Percentiles rank a stretch among this genome's conserved stretches.
These are phyloP conservation scores for Chymomyza costata DNA, from an alignment of 1,140 invertebrate genomes.

Conservation along the genomic window DNA sequence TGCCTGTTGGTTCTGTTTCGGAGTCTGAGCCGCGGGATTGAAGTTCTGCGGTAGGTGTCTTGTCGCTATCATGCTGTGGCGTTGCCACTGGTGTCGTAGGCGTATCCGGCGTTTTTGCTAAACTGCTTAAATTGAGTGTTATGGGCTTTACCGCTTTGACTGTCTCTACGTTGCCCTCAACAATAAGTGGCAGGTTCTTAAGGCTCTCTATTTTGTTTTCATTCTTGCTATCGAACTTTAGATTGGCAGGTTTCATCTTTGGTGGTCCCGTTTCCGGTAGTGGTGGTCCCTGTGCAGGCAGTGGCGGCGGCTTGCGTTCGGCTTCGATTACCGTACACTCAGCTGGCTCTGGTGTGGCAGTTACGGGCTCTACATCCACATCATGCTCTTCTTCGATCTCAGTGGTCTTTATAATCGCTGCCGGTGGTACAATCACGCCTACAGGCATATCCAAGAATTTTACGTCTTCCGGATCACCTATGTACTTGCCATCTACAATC, in stretches of 20 bases:
- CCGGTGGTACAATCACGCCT: constrained; percentile 50
- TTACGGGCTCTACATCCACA: constrained; percentile 53
- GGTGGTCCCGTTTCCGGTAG: constrained; percentile 61
- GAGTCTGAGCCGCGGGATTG: constrained; percentile 67
- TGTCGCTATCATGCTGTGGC: constrained; percentile 58
- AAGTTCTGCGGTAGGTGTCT: constrained; percentile 64
- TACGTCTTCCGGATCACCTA: constrained; percentile 74
- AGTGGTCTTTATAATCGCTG: constrained; percentile 43
- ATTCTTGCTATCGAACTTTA: constrained; percentile 71
- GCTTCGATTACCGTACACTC: constrained; percentile 63
- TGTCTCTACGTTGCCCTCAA: constrained; percentile 48
- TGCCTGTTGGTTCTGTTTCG: constrained; percentile 80
- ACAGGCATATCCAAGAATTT: constrained; percentile 67
- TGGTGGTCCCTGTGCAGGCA: constrained; percentile 25
- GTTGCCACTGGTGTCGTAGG: constrained; percentile 56
- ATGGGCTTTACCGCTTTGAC: constrained; percentile 60
- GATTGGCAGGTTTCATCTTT: constrained; percentile 24
- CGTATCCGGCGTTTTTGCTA: constrained; percentile 53
- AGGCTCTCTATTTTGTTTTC: constrained; percentile 74
- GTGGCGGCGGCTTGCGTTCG: not conserved
- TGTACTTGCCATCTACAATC: constrained; percentile 76
- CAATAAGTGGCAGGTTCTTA: constrained; percentile 66
- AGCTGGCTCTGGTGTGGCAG: constrained; percentile 61
- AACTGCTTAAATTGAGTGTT: constrained; percentile 50
- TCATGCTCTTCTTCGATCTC: constrained; percentile 53